A percentile compares a stretch with the other conserved stretches of the same genome.
These are phyloP conservation scores for Nezara viridula DNA, from an alignment of 2,888 invertebrate genomes.

Conservation along the genomic window DNA sequence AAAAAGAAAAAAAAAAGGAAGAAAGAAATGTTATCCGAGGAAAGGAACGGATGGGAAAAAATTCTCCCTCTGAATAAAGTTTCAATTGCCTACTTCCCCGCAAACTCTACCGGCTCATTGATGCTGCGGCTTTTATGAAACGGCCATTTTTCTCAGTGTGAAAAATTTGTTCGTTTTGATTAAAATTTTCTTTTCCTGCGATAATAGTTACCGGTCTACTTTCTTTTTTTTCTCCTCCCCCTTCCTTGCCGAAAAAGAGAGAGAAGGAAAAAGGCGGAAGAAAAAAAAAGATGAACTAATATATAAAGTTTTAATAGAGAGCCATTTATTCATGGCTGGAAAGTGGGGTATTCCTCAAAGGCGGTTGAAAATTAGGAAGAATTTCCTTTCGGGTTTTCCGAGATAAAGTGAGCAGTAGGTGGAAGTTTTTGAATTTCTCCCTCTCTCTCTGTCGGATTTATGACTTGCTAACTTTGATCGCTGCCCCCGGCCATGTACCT, in stretches of 20 bases:
- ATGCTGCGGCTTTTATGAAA: conserved; percentile 24
- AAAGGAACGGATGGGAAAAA: neutral
- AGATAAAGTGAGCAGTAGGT: conserved; percentile 47
- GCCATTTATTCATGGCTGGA: conserved; percentile 22
- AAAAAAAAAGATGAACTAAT: neutral
- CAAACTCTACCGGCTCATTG: conserved; percentile 10
- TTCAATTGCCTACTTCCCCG: conserved; percentile 18
- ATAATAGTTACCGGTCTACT: neutral
- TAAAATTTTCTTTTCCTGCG: neutral
- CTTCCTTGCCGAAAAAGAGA: neutral
- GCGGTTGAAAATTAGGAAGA: conserved; percentile 43
- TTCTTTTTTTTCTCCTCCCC: neutral
- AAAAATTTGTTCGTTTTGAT: conserved; percentile 34
- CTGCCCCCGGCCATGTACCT: conserved; percentile 9
- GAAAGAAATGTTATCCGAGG: neutral
- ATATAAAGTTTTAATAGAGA: conserved; percentile 32
- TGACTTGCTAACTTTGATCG: conserved; percentile 34
- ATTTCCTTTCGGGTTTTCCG: conserved; percentile 41
- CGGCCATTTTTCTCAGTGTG: neutral
- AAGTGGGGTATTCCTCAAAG: conserved; percentile 9
- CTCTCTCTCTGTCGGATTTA: neutral
- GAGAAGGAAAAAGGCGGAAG: neutral
- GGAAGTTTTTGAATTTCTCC: conserved; percentile 40
- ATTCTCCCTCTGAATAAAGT: conserved; percentile 28
- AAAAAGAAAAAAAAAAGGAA: conserved; percentile 6